phyloP scores from a whole-genome alignment of 2,888 invertebrate genomes.

The Drosophila macrospina region DNA sequence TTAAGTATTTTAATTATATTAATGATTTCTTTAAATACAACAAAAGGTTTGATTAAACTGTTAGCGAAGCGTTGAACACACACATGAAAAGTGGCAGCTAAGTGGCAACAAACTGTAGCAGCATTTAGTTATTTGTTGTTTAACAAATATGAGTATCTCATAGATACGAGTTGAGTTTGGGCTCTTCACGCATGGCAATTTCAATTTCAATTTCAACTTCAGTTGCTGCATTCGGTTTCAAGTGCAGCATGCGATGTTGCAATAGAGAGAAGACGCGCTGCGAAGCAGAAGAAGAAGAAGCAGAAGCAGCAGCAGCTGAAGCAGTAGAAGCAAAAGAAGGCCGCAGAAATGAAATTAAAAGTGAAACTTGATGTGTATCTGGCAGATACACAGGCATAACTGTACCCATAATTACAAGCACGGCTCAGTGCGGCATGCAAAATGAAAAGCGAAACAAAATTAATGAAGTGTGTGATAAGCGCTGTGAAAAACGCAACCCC shows the following conservation, averaged over 20 bases:
- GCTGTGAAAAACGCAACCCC: constrained; percentile 65
- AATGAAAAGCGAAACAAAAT: constrained; percentile 79
- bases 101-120: constrained; percentile 73
- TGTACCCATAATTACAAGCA: constrained; percentile 72
- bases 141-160: constrained; percentile 48
- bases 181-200: constrained; percentile 58
- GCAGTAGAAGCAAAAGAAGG: constrained; percentile 18
- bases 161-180: constrained; percentile 26
- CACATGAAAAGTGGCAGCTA: constrained; percentile 43
- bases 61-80: constrained; percentile 73
- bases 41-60: constrained; percentile 47
- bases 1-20: constrained; percentile 71
- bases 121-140: constrained; percentile 44
- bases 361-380: constrained; percentile 66
- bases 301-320: constrained; percentile 7
- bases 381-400: constrained; percentile 65
- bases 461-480: constrained; percentile 80
- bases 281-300: constrained; percentile 18
- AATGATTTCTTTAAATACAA: constrained; percentile 53
- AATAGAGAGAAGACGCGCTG: constrained; percentile 46
- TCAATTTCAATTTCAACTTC: constrained; percentile 17
- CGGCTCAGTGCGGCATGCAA: constrained; percentile 62
- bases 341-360: constrained; percentile 48
- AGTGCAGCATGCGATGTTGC: constrained; percentile 76
- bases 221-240: constrained; percentile 49